Evolutionary conservation across 2,888 invertebrate species (phyloP).

Genomic region (Zonitis immaculata): DNA sequence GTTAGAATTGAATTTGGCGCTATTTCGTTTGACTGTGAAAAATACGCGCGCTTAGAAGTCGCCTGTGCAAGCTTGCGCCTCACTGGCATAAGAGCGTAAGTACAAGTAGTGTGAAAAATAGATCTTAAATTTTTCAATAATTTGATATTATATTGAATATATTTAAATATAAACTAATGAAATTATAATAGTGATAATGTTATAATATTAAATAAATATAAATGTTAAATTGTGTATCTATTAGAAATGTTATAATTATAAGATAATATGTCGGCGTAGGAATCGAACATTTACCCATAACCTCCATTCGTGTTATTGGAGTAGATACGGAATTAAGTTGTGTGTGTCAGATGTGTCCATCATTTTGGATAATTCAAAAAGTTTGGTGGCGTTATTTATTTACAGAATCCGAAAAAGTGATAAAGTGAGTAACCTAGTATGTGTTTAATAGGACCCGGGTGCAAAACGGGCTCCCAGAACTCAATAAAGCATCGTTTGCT

Average conservation of each 20-base stretch:
- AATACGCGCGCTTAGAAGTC: slow-evolving; percentile 44
- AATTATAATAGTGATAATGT: not conserved
- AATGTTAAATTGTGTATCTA: slow-evolving; percentile 16
- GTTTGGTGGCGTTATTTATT: slow-evolving; percentile 48
- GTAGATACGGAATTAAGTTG: slow-evolving; percentile 71
- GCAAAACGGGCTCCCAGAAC: slow-evolving; percentile 46
- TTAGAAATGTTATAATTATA: slow-evolving; percentile 31
- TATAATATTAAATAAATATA: slow-evolving; percentile 6
- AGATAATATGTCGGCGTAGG: slow-evolving; percentile 54
- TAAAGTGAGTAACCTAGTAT: slow-evolving; percentile 47
- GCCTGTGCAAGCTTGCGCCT: slow-evolving; percentile 40
- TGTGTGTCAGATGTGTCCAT: slow-evolving; percentile 65
- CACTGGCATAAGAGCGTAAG: slow-evolving; percentile 33
- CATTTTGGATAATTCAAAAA: slow-evolving; percentile 49
- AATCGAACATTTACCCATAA: slow-evolving; percentile 70
- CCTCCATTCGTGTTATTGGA: slow-evolving; percentile 72
- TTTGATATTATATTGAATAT: slow-evolving; percentile 9
- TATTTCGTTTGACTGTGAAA: slow-evolving; percentile 33
- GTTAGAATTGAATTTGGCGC: slow-evolving; percentile 44
- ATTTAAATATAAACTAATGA: not conserved
- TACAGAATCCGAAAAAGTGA: slow-evolving; percentile 42
- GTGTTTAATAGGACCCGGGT: slow-evolving; percentile 49
- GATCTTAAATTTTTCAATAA: slow-evolving; percentile 31
- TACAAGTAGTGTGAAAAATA: slow-evolving; percentile 44
- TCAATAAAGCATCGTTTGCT: slow-evolving; percentile 47